Conservation (phyloP, 1,140 invertebrate species). For the Drosophila nannoptera region DNA sequence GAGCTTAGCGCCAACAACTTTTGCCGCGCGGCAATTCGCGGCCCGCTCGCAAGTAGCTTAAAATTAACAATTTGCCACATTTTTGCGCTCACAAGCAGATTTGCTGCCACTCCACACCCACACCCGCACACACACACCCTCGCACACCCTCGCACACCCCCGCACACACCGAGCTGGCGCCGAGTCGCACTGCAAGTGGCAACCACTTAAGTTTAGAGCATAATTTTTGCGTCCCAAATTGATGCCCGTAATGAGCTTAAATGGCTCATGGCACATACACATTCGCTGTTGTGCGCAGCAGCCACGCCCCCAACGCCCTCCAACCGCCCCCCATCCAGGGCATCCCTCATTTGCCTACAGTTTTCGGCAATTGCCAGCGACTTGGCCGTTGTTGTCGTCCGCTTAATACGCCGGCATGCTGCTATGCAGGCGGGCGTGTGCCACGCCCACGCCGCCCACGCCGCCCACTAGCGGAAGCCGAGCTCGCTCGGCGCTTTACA, state of each 20-base stretch:
- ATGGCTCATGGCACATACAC: conserved; percentile 78
- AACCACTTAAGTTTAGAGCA: conserved; percentile 60
- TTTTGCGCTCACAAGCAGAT: conserved; percentile 54
- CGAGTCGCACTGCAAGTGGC: conserved; percentile 44
- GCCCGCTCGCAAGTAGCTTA: conserved; percentile 52
- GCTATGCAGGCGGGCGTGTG: neutral
- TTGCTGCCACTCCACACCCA: conserved; percentile 32
- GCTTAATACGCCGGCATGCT: conserved; percentile 25
- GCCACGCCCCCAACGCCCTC: neutral
- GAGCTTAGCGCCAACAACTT: conserved; percentile 29
- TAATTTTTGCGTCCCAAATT: conserved; percentile 71
- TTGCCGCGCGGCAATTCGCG: conserved; percentile 19
- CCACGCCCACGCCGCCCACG: neutral
- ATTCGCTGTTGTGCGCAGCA: conserved; percentile 39
- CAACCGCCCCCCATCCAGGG: neutral
- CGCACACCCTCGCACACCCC: neutral
- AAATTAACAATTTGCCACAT: conserved; percentile 76
- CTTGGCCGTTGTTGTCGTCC: conserved; percentile 19
- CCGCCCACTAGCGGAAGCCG: neutral
- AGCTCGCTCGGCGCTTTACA: conserved; percentile 12
- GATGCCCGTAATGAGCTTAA: conserved; percentile 78
- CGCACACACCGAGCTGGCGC: conserved; percentile 11
- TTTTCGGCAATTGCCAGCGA: conserved; percentile 14
- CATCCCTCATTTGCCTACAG: conserved; percentile 29
- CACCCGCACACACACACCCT: neutral